phyloP scores from a whole-genome alignment of 2,113 vertebrate genomes.

The Xiphias gladius region DNA sequence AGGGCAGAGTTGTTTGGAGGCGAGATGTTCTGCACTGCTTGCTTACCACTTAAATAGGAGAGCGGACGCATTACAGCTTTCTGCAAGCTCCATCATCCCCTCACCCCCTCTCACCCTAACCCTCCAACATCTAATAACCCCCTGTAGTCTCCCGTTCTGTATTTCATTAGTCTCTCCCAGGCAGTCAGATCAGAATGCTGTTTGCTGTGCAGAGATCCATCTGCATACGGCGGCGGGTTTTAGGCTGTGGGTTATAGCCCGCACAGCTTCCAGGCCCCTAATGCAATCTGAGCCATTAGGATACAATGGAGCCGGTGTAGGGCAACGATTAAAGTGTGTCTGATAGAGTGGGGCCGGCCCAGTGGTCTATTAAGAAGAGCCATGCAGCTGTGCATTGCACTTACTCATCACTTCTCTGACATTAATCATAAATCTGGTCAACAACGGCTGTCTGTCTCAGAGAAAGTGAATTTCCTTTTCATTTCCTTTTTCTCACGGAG shows the following conservation, averaged over 20 bases:
- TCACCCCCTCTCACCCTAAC: neutral
- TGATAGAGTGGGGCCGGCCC: conserved; percentile 51
- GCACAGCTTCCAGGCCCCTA: conserved; percentile 43
- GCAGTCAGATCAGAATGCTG: conserved; percentile 55
- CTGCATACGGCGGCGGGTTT: conserved; percentile 61
- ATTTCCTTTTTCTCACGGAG: conserved; percentile 15
- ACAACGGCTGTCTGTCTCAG: conserved; percentile 19
- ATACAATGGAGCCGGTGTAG: conserved; percentile 51
- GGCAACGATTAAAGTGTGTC: conserved; percentile 59
- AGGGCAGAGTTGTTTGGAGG: conserved; percentile 71
- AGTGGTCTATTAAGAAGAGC: conserved; percentile 54
- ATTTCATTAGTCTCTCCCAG: conserved; percentile 71
- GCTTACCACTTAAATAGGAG: conserved; percentile 66
- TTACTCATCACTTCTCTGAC: conserved; percentile 55
- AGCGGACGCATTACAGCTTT: conserved; percentile 56
- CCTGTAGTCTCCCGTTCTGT: conserved; percentile 35
- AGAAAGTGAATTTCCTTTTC: neutral
- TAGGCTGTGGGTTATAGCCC: conserved; percentile 46
- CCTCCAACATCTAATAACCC: conserved; percentile 38
- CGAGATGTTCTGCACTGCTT: conserved; percentile 63
- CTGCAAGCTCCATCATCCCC: conserved; percentile 37
- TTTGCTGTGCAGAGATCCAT: conserved; percentile 65
- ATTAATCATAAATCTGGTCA: conserved; percentile 40
- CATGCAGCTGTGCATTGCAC: conserved; percentile 37
- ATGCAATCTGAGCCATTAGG: conserved; percentile 75